These are phyloP conservation scores for Gastrophryne carolinensis DNA, from an alignment of 2,797 vertebrate genomes.

Conservation along the genomic window DNA sequence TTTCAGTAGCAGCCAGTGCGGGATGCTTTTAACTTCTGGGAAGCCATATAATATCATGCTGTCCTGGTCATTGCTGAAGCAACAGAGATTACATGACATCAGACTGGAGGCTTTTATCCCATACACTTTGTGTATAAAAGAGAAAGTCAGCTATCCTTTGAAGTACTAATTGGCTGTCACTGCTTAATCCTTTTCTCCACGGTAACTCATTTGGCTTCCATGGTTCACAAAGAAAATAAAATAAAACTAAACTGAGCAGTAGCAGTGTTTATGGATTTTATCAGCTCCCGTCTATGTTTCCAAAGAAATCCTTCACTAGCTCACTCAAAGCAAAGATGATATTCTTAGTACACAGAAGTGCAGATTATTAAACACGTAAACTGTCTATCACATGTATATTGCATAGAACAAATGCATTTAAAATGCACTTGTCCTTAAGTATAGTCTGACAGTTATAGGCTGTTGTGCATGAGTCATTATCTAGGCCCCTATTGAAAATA, in stretches of 20 bases:
- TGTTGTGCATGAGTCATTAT: too few relatives aligned
- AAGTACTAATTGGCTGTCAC: slow-evolving; percentile 77
- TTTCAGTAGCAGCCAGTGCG: slow-evolving; percentile 60
- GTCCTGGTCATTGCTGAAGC: slow-evolving; percentile 61
- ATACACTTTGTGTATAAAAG: slow-evolving; percentile 67
- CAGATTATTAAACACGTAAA: too few relatives aligned
- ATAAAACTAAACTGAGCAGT: background rate
- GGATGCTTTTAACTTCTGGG: slow-evolving; percentile 66
- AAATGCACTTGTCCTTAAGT: too few relatives aligned
- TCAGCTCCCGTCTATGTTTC: too few relatives aligned
- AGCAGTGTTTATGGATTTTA: background rate
- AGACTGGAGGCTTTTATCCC: slow-evolving; percentile 66
- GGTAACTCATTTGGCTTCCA: slow-evolving; percentile 63
- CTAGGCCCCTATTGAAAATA: too few relatives aligned
- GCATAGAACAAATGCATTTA: too few relatives aligned
- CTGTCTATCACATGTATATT: too few relatives aligned
- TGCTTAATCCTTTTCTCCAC: slow-evolving; percentile 66
- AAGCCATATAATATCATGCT: slow-evolving; percentile 63
- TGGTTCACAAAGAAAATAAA: too few relatives aligned
- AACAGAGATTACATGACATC: slow-evolving; percentile 68
- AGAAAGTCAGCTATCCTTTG: slow-evolving; percentile 68
- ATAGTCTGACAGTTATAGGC: too few relatives aligned
- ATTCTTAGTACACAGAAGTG: too few relatives aligned
- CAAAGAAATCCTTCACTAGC: too few relatives aligned
- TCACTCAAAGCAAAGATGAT: too few relatives aligned